Evolutionary conservation across 2,797 vertebrate genomes (phyloP), one percentile per base, ranked within the genome.

Genomic region (Eurystomus glaucurus): DNA sequence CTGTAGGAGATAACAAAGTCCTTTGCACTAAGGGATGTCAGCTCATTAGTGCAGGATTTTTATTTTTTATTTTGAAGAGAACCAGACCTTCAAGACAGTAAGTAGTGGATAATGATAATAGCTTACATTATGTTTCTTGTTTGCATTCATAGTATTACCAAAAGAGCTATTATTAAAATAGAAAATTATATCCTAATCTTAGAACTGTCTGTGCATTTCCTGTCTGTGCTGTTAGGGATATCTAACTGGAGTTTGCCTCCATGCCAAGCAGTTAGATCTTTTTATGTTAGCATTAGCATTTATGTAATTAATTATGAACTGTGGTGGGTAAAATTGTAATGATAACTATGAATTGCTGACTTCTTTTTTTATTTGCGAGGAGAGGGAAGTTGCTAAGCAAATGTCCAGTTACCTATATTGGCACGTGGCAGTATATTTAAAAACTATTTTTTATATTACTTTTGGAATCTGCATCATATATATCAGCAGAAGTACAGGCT

Each of bases 141-240:
- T 93, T 95, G 64, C 85, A 48, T 94, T 92, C 70, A 70, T 75
- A 75, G 46, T 45, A 50, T 82, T 78, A 88, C 50, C 29, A 54
- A 70, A 95, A 83, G 68, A 86, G 50, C 19, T 76, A 43, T 58
- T 92, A 89, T 90, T 85, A 92, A 96, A 89, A 58, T 92, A 72
- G 18, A 74, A 80, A 90, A 62, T 80, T 21, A 58, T 93, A 85
- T 14, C 82, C 83, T 94, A 90, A 94, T 93, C 92, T 96, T 46
- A 85, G 92, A 91, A 72, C 69, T 88, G 71, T 88, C 64, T 79
- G 15, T 70, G 28, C 62, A 60, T 66, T 92, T 96, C 85, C 88
- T 94, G 65, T 69, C 46, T 89, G 37, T 79, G 69, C 62, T 80
- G 39, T 93, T 87, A 84, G 61, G 54, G 72, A 60, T 68, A 52